Evolutionary conservation across 2,113 vertebrate genomes (phyloP).

Genomic region (Nesogale talazaci): DNA sequence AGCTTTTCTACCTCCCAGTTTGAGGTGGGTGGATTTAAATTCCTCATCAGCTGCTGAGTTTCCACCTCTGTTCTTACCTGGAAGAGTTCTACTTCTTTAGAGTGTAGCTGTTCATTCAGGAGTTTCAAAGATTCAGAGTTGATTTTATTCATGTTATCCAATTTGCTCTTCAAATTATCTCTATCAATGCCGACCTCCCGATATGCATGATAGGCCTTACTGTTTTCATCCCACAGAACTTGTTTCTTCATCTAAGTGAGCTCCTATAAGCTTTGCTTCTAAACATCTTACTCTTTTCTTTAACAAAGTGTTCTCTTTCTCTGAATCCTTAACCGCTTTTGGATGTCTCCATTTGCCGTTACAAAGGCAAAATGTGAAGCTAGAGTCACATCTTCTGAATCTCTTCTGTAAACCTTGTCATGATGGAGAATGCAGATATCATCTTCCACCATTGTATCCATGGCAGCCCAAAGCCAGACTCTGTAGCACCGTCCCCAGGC

Average conservation of each 20-base stretch:
- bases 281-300: slow-evolving; percentile 94
- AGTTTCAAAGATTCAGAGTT: slow-evolving; percentile 91
- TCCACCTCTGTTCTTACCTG: slow-evolving; percentile 97
- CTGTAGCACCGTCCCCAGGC: too few species aligned
- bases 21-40: too few species aligned
- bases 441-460: slow-evolving; percentile 96
- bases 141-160: slow-evolving; percentile 95
- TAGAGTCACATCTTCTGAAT: slow-evolving; percentile 94
- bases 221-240: slow-evolving; percentile 95
- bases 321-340: slow-evolving; percentile 96
- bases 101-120: slow-evolving; percentile 96
- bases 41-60: slow-evolving; percentile 97
- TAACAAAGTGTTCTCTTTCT: slow-evolving; percentile 94
- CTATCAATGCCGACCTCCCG: slow-evolving; percentile 96
- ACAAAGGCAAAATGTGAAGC: slow-evolving; percentile 98
- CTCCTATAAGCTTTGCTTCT: slow-evolving; percentile 93
- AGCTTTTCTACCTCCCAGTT: too few species aligned
- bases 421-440: slow-evolving; percentile 98
- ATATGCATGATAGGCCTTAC: slow-evolving; percentile 97
- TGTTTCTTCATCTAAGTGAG: slow-evolving; percentile 84
- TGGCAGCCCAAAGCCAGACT: too few species aligned
- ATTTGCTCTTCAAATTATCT: slow-evolving; percentile 92
- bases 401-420: slow-evolving; percentile 90
- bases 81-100: slow-evolving; percentile 96
- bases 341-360: slow-evolving; percentile 99